Conservation (phyloP, 2,113 vertebrate species). For the Gnathonemus echidnorhynchus region DNA sequence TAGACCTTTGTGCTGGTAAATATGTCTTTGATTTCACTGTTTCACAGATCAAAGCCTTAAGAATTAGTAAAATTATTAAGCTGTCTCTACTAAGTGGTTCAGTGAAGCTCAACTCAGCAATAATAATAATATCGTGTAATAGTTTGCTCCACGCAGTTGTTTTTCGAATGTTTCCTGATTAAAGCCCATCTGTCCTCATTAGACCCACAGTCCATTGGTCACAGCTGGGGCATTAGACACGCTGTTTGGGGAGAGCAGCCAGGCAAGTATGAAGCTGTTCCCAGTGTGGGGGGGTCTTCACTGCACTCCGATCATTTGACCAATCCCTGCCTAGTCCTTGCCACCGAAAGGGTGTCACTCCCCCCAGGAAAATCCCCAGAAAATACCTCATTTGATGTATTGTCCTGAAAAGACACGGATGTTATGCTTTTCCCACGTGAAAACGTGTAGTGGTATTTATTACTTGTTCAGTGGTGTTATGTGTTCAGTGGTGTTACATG, state of each 20-base stretch:
- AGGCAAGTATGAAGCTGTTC: neutral
- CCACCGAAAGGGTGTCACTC: neutral
- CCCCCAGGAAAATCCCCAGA: neutral
- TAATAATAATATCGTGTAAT: neutral
- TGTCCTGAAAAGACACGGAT: neutral
- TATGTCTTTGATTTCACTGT: neutral
- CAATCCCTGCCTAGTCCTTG: neutral
- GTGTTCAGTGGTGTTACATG: no score
- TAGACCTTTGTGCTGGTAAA: neutral
- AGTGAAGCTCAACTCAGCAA: neutral
- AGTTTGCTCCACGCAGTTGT: neutral
- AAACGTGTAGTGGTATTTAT: neutral
- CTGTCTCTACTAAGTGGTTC: neutral
- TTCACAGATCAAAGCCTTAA: neutral
- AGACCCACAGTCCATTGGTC: neutral
- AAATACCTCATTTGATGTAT: neutral
- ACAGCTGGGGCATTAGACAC: neutral
- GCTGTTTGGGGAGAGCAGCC: neutral
- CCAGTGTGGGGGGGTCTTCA: neutral
- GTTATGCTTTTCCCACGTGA: constrained; percentile 18
- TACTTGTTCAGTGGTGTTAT: no score
- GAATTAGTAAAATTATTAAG: neutral
- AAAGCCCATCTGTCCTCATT: neutral
- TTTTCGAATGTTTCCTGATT: neutral
- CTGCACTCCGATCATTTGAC: neutral